Evolutionary conservation across 2,888 invertebrate species (phyloP).

Genomic region (Drosophila testacea): DNA sequence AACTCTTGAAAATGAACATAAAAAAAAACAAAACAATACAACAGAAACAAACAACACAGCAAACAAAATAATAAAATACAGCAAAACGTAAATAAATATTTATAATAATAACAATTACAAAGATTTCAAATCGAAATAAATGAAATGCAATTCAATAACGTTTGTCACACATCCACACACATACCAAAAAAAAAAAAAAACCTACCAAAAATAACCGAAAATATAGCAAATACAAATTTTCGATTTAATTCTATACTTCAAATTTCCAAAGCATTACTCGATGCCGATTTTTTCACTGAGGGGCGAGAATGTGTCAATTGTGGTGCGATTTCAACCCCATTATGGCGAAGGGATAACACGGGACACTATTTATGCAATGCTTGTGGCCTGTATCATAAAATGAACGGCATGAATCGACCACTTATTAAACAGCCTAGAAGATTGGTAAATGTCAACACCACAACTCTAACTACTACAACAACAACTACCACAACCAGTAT

Average conservation of each 20-base stretch:
- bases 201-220: constrained; percentile 20
- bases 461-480: constrained; percentile 22
- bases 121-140: constrained; percentile 11
- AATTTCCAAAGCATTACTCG: constrained; percentile 84
- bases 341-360: constrained; percentile 99
- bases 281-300: constrained; percentile 88
- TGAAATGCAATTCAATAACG: constrained; percentile 37
- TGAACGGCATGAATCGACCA: constrained; percentile 97
- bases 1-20: constrained; percentile 56
- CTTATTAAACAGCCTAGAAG: constrained; percentile 96
- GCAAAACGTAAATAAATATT: constrained; percentile 13
- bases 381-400: constrained; percentile 98
- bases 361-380: constrained; percentile 99
- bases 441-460: constrained; percentile 88
- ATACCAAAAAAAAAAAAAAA: constrained; percentile 22
- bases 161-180: constrained; percentile 49
- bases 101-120: constrained; percentile 15
- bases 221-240: constrained; percentile 23
- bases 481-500: constrained; percentile 46
- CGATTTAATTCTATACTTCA: constrained; percentile 17
- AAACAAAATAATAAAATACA: constrained; percentile 35
- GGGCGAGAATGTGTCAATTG: constrained; percentile 99
- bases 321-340: constrained; percentile 98
- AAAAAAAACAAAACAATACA: constrained; percentile 35
- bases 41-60: constrained; percentile 44